Percentiles rank a stretch among this genome's conserved stretches.
Conservation (phyloP, 2,113 vertebrate species). For the Amphiprion percula region DNA sequence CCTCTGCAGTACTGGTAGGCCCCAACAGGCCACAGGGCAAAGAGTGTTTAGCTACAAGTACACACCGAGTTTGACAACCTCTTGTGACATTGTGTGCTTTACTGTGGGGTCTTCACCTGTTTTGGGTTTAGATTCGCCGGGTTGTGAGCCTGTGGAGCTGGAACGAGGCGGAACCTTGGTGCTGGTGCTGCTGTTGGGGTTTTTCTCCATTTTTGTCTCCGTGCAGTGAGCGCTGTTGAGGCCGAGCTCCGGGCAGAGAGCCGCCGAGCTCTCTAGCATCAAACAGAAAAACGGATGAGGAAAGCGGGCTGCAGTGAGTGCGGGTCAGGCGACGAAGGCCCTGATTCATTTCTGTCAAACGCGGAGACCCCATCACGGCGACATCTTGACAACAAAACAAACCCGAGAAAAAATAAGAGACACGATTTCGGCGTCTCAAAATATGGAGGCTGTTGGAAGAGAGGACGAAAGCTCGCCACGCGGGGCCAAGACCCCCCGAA, state of each 20-base stretch:
- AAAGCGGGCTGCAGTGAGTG: conserved; percentile 78
- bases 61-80: background rate
- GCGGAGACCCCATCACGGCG: conserved; percentile 95
- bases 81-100: background rate
- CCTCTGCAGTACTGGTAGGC: conserved; percentile 60
- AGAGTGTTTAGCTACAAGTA: background rate
- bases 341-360: conserved; percentile 93
- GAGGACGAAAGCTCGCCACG: conserved; percentile 74
- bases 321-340: conserved; percentile 89
- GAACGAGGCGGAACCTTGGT: conserved; percentile 92
- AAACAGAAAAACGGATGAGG: conserved; percentile 76
- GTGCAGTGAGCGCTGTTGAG: conserved; percentile 84
- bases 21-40: conserved; percentile 44
- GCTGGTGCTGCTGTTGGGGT: conserved; percentile 87
- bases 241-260: conserved; percentile 85
- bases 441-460: conserved; percentile 39
- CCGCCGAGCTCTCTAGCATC: conserved; percentile 83
- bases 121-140: conserved; percentile 95
- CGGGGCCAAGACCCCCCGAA: conserved; percentile 80
- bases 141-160: conserved; percentile 89
- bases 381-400: conserved; percentile 89
- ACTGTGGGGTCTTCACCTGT: conserved; percentile 83
- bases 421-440: conserved; percentile 84
- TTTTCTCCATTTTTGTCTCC: conserved; percentile 87
- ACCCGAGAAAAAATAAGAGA: conserved; percentile 81